These are phyloP conservation scores for Hexactinellida sp. DNA, from an alignment of 37 sponge, comb jelly and placozoan species.

Conservation along the genomic window DNA sequence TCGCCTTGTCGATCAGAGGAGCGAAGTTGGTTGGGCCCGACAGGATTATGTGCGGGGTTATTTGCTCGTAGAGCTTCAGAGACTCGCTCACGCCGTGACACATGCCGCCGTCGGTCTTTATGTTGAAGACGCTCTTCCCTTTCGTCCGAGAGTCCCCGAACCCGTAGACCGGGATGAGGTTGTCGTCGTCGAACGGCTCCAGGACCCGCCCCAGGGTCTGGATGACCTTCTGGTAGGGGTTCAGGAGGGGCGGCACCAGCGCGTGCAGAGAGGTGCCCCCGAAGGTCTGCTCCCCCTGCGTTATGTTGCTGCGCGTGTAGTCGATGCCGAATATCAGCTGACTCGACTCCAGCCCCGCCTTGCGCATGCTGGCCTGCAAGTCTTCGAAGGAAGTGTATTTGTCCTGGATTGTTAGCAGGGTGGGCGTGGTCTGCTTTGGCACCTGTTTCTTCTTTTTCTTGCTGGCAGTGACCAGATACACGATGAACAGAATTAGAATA, in stretches of 20 bases:
- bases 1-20: slow-evolving; percentile 21
- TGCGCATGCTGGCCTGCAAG: slow-evolving; percentile 10
- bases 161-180: slow-evolving; percentile 23
- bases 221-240: slow-evolving; percentile 25
- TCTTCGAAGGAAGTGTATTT: neutral
- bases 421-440: neutral
- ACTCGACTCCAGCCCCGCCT: slow-evolving; percentile 23
- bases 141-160: slow-evolving; percentile 21
- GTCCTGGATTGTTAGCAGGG: slow-evolving; percentile 4
- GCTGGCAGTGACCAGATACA: neutral
- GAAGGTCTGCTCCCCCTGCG: slow-evolving; percentile 19
- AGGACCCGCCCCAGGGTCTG: neutral
- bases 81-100: neutral
- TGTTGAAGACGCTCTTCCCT: neutral
- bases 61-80: slow-evolving; percentile 3
- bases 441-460: slow-evolving; percentile 1
- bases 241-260: slow-evolving; percentile 12
- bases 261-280: slow-evolving; percentile 4
- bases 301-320: slow-evolving; percentile 18
- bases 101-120: neutral
- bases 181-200: slow-evolving; percentile 24
- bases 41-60: neutral
- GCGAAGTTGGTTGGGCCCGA: slow-evolving; percentile 26
- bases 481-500: neutral
- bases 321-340: slow-evolving; percentile 20